These are phyloP conservation scores for Drosophila sulfurigaster DNA, from an alignment of 1,140 invertebrate species.

Conservation along the genomic window DNA sequence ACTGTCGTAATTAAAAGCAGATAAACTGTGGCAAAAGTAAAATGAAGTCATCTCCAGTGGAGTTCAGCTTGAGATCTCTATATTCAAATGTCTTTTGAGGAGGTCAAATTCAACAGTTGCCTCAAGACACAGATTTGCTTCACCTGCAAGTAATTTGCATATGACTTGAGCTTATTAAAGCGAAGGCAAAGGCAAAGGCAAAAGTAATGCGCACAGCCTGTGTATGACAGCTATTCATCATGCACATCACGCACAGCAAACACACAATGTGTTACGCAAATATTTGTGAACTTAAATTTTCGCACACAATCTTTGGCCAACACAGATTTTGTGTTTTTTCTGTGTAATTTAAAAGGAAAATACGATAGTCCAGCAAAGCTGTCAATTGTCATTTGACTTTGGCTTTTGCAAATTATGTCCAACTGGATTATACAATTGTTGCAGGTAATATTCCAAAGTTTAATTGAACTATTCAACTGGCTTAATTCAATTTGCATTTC, in stretches of 20 bases:
- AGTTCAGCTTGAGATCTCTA: neutral
- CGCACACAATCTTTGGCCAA: neutral
- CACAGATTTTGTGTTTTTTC: neutral
- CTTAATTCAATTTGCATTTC: constrained; percentile 42
- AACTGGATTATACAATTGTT: constrained; percentile 5
- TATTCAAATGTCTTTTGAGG: neutral
- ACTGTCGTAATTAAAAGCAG: neutral
- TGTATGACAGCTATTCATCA: neutral
- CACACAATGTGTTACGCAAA: constrained; percentile 14
- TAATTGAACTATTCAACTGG: constrained; percentile 26
- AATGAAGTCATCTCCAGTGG: neutral
- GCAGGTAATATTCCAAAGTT: constrained; percentile 27
- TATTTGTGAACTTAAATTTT: constrained; percentile 12
- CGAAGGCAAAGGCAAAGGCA: neutral
- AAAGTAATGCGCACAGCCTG: neutral
- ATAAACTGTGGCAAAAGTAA: neutral
- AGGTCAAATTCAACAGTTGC: constrained; percentile 1
- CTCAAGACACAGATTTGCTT: neutral
- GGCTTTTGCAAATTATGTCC: neutral
- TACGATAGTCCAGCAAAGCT: neutral
- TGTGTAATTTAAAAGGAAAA: neutral
- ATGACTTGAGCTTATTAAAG: neutral
- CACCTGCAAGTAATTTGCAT: constrained; percentile 31
- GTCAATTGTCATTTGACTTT: constrained; percentile 6
- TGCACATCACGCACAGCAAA: constrained; percentile 12